Base-by-base conservation (phyloP, 30 jellyfish, hydroid and myxozoan genomes). In the Pseudorhiza aurosa region DNA sequence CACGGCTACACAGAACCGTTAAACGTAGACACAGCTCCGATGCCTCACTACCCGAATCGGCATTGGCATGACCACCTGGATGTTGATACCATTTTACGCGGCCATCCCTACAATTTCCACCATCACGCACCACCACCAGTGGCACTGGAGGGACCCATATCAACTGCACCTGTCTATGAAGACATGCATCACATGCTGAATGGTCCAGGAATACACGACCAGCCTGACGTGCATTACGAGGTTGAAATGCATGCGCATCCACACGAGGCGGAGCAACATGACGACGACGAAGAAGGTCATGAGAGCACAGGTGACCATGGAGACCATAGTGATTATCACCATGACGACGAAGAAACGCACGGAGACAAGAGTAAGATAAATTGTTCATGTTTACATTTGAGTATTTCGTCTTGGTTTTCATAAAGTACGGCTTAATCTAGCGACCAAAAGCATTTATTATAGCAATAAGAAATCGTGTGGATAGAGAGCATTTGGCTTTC, bases 181-280 rank as follows among this genome's bases (percentile, higher is more conserved):
- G 94, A 73, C 35, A 86, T 76, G 87, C 94, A 88, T n/a, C 87
- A 69, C 58, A 82, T 82, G 85, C 77, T 88, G n/a, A 78, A 81
- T 46, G 94, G 97, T 7, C 97, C 97, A 14, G 97, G 94, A 4
- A 80, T 78, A 46, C 94, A 71, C 33, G 94, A 88, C 36, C 85
- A 72, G 62, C 81, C 94, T 12, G 97, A 80, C 49, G 97, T 78
- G 24, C 94, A 88, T 53, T 79, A 68, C 80, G 97, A 88, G 73
- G 97, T 75, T 46, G 97, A 80, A 79, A 80, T 78, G 93, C 89
- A 88, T 69, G 94, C 85, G 9, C 84, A 67, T 33, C 94, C 84
- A 2, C 89, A 72, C 45, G 78, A 46, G 24, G 49, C 43, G 21
- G 87, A 60, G 9, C 44, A 84, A 14, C 65, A 82, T 10, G 79